These are phyloP conservation scores for Melanostoma scalare DNA, from an alignment of 2,888 invertebrate genomes.

Conservation along the genomic window DNA sequence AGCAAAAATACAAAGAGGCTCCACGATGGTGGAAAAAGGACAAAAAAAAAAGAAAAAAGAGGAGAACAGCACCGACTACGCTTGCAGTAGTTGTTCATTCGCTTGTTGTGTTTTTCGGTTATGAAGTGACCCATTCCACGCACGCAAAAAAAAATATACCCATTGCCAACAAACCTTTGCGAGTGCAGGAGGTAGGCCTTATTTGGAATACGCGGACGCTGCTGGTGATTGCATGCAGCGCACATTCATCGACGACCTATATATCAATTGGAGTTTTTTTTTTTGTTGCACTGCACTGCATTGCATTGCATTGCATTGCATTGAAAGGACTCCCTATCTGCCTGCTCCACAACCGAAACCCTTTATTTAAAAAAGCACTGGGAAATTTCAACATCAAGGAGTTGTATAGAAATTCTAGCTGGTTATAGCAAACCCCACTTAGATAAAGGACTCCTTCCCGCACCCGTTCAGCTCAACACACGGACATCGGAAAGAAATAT, in stretches of 20 bases:
- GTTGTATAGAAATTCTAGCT: constrained; percentile 21
- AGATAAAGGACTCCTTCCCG: constrained; percentile 15
- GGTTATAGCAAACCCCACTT: constrained; percentile 13
- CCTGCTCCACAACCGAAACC: constrained; percentile 39
- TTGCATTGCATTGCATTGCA: constrained; percentile 6
- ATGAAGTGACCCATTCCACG: constrained; percentile 53
- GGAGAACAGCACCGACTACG: constrained; percentile 22
- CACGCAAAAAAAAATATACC: constrained; percentile 7
- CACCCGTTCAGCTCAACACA: not conserved
- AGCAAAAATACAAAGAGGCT: constrained; percentile 35
- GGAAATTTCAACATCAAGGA: constrained; percentile 39
- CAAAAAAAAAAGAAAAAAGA: constrained; percentile 48
- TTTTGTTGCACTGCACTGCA: constrained; percentile 17
- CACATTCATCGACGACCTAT: constrained; percentile 63
- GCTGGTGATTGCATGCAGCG: constrained; percentile 30
- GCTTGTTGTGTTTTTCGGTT: constrained; percentile 66
- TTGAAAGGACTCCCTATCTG: constrained; percentile 32
- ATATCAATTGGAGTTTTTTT: constrained; percentile 55
- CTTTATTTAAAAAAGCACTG: constrained; percentile 42
- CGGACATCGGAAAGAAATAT: not conserved
- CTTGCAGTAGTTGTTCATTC: constrained; percentile 57
- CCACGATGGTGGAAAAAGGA: constrained; percentile 50
- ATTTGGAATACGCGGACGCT: constrained; percentile 43
- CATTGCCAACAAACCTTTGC: constrained; percentile 33
- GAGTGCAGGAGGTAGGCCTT: constrained; percentile 59